A percentile compares a stretch with the other conserved stretches of the same genome.
Conservation (phyloP, 2,797 vertebrate species). For the Microhierax caerulescens region DNA sequence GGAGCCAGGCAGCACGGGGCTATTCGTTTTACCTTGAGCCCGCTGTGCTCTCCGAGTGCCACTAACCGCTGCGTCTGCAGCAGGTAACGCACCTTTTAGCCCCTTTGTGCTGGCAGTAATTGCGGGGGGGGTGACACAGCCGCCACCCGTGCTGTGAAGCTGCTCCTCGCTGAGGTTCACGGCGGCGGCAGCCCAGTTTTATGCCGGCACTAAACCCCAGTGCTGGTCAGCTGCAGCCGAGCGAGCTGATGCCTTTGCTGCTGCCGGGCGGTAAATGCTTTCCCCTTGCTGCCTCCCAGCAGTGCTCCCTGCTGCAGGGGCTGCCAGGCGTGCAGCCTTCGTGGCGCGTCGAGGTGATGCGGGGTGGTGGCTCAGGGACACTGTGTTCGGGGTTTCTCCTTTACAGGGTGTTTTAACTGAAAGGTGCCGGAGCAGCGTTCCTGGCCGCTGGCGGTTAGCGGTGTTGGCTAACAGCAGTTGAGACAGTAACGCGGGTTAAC, state of each 20-base stretch:
- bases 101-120: no score
- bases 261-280: no score
- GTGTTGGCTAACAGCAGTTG: background rate
- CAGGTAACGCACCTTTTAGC: background rate
- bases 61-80: fast-evolving
- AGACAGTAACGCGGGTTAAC: background rate
- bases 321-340: background rate
- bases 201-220: background rate
- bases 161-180: fast-evolving
- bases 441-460: fast-evolving
- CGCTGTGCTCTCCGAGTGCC: no score
- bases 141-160: fast-evolving
- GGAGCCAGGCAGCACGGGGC: fast-evolving
- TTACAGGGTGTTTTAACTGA: no score
- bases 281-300: fast-evolving
- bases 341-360: background rate
- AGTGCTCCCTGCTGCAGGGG: no score
- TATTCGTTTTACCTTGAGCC: fast-evolving
- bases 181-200: no score
- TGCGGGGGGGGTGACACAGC: background rate
- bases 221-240: no score
- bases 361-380: no score
- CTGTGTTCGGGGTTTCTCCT: no score
- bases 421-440: background rate
- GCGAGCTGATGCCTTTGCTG: background rate